A percentile compares a stretch with the other conserved stretches of the same genome.
Conservation (phyloP, 2,888 invertebrate species). For the Pammene fasciana region DNA sequence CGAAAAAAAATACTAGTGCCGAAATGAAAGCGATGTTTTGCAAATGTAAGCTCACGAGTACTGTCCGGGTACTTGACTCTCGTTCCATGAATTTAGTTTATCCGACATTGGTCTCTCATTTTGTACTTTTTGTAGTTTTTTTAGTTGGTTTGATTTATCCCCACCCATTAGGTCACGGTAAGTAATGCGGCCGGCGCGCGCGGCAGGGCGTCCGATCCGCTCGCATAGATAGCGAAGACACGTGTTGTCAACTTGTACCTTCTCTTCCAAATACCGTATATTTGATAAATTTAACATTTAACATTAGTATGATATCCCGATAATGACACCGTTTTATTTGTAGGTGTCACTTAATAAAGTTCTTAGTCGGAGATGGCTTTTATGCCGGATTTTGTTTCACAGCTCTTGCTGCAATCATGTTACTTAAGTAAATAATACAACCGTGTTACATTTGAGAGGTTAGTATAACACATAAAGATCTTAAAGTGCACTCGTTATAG, state of each 20-base stretch:
- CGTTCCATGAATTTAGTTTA: conserved; percentile 82
- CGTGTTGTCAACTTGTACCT: conserved; percentile 83
- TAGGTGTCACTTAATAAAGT: conserved; percentile 72
- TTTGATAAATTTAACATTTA: conserved; percentile 78
- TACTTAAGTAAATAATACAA: not conserved
- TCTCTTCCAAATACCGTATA: conserved; percentile 79
- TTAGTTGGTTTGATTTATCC: conserved; percentile 80
- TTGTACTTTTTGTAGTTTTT: conserved; percentile 59
- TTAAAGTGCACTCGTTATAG: not conserved
- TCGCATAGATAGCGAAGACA: conserved; percentile 78
- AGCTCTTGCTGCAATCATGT: not conserved
- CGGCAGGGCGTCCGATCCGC: conserved; percentile 78
- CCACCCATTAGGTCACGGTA: conserved; percentile 80
- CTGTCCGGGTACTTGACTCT: conserved; percentile 77
- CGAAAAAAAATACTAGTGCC: not conserved
- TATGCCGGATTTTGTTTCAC: conserved; percentile 3
- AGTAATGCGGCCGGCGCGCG: conserved; percentile 72
- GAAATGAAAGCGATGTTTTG: conserved; percentile 51
- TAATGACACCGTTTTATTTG: conserved; percentile 70
- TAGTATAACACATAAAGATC: too few species aligned
- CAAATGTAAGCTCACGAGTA: conserved; percentile 67
- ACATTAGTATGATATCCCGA: conserved; percentile 76
- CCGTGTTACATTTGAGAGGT: not conserved
- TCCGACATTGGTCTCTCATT: conserved; percentile 73
- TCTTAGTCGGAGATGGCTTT: conserved; percentile 45